These are phyloP conservation scores for Phaonia tiefii DNA, from an alignment of 2,888 invertebrate species.

Conservation along the genomic window DNA sequence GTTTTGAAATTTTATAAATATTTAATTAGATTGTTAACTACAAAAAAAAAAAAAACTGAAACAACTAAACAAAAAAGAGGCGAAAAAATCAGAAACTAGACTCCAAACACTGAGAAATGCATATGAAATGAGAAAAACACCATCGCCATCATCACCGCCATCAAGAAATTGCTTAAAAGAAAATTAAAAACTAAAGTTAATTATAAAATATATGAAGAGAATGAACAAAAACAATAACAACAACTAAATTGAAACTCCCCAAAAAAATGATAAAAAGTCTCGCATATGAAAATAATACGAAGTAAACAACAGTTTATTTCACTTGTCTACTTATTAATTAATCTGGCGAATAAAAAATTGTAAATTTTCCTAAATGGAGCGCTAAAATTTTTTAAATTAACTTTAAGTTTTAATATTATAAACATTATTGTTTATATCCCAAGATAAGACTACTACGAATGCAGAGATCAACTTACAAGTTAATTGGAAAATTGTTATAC, in stretches of 20 bases:
- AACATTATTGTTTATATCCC: not conserved
- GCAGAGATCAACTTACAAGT: not conserved
- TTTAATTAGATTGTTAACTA: slow-evolving; percentile 61
- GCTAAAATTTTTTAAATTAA: slow-evolving; percentile 64
- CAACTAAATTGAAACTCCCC: slow-evolving; percentile 25
- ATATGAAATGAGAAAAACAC: slow-evolving; percentile 52
- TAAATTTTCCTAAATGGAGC: slow-evolving; percentile 66
- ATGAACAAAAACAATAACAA: no score
- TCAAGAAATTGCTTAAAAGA: slow-evolving; percentile 13
- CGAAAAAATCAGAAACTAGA: slow-evolving; percentile 21
- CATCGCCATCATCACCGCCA: not conserved
- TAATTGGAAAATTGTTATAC: not conserved
- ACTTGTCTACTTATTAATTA: slow-evolving; percentile 40
- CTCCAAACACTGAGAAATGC: slow-evolving; percentile 60
- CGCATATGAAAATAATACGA: slow-evolving; percentile 51
- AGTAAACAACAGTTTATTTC: slow-evolving; percentile 58
- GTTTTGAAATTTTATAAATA: slow-evolving; percentile 60
- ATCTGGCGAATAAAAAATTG: slow-evolving; percentile 49
- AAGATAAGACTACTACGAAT: not conserved
- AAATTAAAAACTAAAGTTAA: slow-evolving; percentile 47
- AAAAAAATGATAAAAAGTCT: slow-evolving; percentile 28
- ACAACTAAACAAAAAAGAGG: no score
- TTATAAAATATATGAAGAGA: slow-evolving; percentile 46
- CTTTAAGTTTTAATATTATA: not conserved
- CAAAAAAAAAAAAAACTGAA: slow-evolving; percentile 3